Evolutionary conservation across 2,113 vertebrate species (phyloP), one percentile per base, ranked within the genome.

Genomic region (Cebus imitator): DNA sequence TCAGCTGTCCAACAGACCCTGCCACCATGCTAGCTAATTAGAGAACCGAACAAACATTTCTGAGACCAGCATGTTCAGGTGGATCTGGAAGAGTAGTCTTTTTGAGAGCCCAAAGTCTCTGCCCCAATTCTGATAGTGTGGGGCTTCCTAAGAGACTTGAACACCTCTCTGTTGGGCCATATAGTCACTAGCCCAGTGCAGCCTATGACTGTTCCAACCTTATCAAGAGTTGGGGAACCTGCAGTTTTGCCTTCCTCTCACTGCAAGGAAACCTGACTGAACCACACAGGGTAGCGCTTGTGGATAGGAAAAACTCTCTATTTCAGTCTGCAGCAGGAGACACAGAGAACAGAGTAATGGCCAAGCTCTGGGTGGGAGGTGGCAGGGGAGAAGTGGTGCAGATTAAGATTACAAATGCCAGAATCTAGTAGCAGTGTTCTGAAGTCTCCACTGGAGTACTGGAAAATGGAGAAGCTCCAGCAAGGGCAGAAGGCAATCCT

Each of bases 391-490:
- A 55, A 85, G 40, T 81, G 70, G 20, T 94, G 1, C 35, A 96
- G 45, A 85, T 96, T 95, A 94, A 97, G 70, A 96, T 92, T 40
- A 86, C 8, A 93, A 90, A 97, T 40, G 58, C 21, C 13, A 82
- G 45, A 61, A 87, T 97, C 43, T 81, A 85, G 30, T 78, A 96
- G 52, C 58, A 91, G 48, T 88, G 58, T 9, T 70, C 79, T 94
- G 83, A 87, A 84, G 35, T 96, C 85, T 95, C 27, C 64, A 64
- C 35, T 66, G 45, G 27, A 96, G 35, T 94, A 72, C 2, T 78
- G 66, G 64, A 90, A 97, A 96, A 90, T 25, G 93, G 75, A 93
- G 37, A 78, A 13, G 23, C 35, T 66, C 11, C 58, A 81, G 43
- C 68, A 91, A 89, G 55, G 73, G 25, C 68, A 94, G 58, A 86